Percentiles rank a stretch among this genome's conserved stretches.
Evolutionary conservation across 1,140 invertebrate genomes (phyloP).

Genomic region (Coptotermes formosanus): DNA sequence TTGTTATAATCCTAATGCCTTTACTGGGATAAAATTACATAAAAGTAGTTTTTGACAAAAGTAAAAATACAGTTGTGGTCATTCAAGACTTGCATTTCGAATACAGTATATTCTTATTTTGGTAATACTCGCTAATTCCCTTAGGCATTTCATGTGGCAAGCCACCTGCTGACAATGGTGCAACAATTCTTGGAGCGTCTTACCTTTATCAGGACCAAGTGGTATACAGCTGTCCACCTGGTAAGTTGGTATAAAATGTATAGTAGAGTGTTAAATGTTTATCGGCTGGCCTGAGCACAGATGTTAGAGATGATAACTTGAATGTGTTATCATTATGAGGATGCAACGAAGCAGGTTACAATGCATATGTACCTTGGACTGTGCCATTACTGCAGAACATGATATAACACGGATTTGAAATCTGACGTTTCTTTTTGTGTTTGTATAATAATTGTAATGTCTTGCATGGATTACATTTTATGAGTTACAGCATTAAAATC

Average conservation of each 20-base stretch:
- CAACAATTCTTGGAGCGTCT: constrained; percentile 49
- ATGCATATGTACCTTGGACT: neutral
- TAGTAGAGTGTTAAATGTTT: neutral
- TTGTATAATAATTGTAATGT: no score
- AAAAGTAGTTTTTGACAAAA: no score
- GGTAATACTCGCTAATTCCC: constrained; percentile 28
- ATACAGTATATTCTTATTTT: no score
- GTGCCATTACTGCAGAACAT: no score
- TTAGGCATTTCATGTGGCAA: constrained; percentile 50
- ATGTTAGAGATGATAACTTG: neutral
- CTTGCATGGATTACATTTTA: no score
- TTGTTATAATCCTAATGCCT: no score
- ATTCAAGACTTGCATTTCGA: no score
- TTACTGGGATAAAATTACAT: no score
- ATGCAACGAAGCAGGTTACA: neutral
- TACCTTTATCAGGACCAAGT: constrained; percentile 52
- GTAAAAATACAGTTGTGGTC: no score
- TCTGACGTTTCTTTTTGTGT: no score
- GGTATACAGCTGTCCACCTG: constrained; percentile 48
- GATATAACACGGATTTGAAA: no score
- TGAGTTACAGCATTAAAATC: no score
- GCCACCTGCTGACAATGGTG: constrained; percentile 40
- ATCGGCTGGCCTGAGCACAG: neutral
- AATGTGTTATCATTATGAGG: neutral
- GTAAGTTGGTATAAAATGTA: constrained; percentile 36